Evolutionary conservation across 35 echinoderm and acorn worm species (phyloP), one percentile per base, ranked within the genome.

Genomic region (Stichopus chloronotus): DNA sequence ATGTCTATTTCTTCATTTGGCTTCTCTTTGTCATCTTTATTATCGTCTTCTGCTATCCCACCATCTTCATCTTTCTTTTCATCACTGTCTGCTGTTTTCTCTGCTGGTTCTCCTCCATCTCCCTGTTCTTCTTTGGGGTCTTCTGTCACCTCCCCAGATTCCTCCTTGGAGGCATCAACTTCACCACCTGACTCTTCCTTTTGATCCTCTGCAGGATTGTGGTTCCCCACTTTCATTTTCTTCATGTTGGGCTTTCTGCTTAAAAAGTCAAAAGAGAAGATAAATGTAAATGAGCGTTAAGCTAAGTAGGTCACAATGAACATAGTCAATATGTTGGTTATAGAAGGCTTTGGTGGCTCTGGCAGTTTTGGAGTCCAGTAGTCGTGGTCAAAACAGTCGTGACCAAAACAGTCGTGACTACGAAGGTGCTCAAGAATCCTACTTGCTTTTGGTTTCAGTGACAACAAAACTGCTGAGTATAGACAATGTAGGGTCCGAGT

Each of bases 1-100:
- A 97, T 97, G 76, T 97, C 96, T n/a, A 96, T 69, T 58, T 95
- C 96, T 81, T 97, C 96, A 90, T 94, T 93, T 78, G 88, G 89
- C 76, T 58, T 52, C 22, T 17, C 13, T 5, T 59, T 23, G 5
- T 59, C 84, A 7, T 63, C 78, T 56, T 25, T 54, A 57, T 63
- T 60, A 65, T 59, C 57, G 56, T 53, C 24, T 24, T 59, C 52
- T 19, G 19, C n/a, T 59, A 8, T 21, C 30, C 20, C 30, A 19
- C 9, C 30, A 22, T 0, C 84, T 81, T 52, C 78, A 21, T 3
- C 69, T 20, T 65, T 65, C 61, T 65, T 11, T 65, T 65, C 11
- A 14, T 65, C 11, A 65, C 19, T 19, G 5, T 65, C 61, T 14
- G 11, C 61, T 11, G 61, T 65, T 19, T 14, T 19, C 61, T 65